Percentiles rank a stretch among this genome's conserved stretches.
These are phyloP conservation scores for Laticauda colubrina DNA, from an alignment of 2,113 vertebrate genomes.

Conservation along the genomic window DNA sequence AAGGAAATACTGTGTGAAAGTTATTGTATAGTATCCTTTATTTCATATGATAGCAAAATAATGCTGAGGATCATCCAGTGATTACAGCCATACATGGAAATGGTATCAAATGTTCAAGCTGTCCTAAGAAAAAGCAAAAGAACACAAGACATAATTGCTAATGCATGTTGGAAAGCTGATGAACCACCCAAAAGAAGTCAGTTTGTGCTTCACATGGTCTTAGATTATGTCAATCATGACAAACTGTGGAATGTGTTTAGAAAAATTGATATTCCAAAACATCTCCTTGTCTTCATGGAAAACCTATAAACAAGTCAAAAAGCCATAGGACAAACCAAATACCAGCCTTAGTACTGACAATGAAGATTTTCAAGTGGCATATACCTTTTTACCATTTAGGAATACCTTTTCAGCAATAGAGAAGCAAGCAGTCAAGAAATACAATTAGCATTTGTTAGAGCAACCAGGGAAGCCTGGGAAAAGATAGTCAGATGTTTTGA, in stretches of 20 bases:
- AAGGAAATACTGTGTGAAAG: background rate
- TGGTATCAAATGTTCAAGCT: background rate
- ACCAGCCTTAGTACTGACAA: background rate
- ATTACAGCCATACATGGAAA: background rate
- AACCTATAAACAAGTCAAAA: background rate
- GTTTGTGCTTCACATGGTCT: background rate
- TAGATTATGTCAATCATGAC: background rate
- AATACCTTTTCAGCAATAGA: background rate
- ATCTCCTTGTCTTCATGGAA: background rate
- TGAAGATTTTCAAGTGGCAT: background rate
- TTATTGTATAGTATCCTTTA: background rate
- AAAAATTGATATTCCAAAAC: background rate
- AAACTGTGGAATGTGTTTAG: background rate
- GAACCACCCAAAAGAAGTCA: background rate
- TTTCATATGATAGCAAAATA: background rate
- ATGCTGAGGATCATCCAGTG: background rate
- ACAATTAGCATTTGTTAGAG: background rate
- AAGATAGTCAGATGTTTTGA: background rate
- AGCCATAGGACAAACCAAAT: background rate
- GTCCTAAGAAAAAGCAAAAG: background rate
- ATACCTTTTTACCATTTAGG: background rate
- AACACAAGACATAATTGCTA: background rate
- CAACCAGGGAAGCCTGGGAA: background rate
- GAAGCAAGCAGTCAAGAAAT: background rate
- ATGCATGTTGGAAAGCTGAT: background rate